Evolutionary conservation across 2,113 vertebrate genomes (phyloP).

Genomic region (Lepisosteus oculatus): DNA sequence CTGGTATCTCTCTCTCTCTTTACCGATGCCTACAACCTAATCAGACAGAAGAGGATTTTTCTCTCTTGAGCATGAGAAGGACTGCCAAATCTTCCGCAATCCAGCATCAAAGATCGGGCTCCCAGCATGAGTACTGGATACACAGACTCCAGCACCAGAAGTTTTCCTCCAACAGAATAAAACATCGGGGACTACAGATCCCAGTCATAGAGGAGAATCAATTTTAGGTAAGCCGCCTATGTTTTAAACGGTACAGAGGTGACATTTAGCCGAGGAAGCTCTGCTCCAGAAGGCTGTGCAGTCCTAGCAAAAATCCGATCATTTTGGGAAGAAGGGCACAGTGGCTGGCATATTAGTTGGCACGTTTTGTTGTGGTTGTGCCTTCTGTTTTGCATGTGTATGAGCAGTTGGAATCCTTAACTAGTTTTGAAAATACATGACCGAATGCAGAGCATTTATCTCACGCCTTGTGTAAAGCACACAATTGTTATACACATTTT

Average conservation of each 20-base stretch:
- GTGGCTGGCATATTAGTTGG: not conserved
- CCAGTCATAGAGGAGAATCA: slow-evolving; percentile 62
- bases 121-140: slow-evolving; percentile 70
- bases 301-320: not conserved
- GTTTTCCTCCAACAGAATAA: slow-evolving; percentile 69
- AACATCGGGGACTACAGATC: slow-evolving; percentile 55
- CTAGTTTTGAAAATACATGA: no score
- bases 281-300: not conserved
- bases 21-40: slow-evolving; percentile 53
- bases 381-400: no score
- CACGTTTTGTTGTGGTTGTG: not conserved
- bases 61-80: slow-evolving; percentile 71
- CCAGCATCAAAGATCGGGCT: slow-evolving; percentile 58
- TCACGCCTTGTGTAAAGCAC: no score
- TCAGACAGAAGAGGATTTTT: slow-evolving; percentile 57
- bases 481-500: no score
- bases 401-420: no score
- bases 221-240: slow-evolving; percentile 64
- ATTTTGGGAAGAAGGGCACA: not conserved
- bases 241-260: no score
- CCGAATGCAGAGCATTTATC: no score
- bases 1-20: slow-evolving; percentile 31
- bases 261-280: no score
- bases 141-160: slow-evolving; percentile 65
- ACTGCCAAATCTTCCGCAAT: slow-evolving; percentile 70